Evolutionary conservation across 2,797 vertebrate species (phyloP).

Genomic region (Schizopygopsis pylzovi): DNA sequence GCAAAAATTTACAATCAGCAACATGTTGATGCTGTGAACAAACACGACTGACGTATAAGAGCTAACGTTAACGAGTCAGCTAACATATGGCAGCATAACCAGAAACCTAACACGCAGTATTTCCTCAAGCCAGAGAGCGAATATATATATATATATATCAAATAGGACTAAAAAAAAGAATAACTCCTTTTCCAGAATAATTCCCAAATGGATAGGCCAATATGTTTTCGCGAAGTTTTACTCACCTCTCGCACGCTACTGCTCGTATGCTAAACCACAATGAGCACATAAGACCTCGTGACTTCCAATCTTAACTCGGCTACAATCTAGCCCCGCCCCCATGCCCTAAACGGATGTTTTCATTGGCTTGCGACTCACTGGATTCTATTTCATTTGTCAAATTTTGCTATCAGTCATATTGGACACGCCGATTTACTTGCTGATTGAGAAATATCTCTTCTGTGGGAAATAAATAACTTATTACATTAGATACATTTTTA

Average conservation of each 20-base stretch:
- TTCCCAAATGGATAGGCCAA: too few relatives aligned
- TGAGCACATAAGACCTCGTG: conserved; percentile 60
- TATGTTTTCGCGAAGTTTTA: conserved; percentile 33
- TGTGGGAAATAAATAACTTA: background rate
- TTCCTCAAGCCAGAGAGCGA: background rate
- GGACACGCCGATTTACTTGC: background rate
- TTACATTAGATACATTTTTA: background rate
- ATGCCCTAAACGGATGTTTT: background rate
- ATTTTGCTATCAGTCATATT: conserved; percentile 34
- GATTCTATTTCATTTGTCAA: conserved; percentile 25
- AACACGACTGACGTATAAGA: background rate
- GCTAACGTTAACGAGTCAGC: conserved; percentile 14
- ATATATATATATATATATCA: background rate
- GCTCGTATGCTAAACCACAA: conserved; percentile 76
- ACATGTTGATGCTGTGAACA: background rate
- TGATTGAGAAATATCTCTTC: background rate
- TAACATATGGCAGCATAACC: conserved; percentile 40
- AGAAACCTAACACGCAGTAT: background rate
- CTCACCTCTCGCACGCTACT: conserved; percentile 84
- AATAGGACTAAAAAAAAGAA: background rate
- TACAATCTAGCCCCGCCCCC: conserved; percentile 50
- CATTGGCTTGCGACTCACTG: background rate
- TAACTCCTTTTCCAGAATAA: background rate
- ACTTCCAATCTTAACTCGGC: conserved; percentile 55
- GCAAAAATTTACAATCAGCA: background rate